Conservation (phyloP, 2,113 vertebrate genomes). For the Neodon shergylaensis region DNA sequence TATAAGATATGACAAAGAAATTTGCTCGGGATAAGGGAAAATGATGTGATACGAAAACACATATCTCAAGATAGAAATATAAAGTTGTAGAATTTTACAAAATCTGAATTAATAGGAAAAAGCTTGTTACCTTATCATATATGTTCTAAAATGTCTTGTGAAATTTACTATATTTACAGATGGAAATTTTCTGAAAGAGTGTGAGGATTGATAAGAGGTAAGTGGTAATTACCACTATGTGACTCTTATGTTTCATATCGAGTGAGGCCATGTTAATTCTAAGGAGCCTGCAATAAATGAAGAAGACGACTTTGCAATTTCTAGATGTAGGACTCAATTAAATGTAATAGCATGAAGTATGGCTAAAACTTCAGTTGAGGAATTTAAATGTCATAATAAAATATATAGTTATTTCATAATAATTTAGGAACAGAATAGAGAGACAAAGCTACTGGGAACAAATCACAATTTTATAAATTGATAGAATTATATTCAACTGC, state of each 20-base stretch:
- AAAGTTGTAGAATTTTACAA: neutral
- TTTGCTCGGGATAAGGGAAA: neutral
- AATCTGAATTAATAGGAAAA: neutral
- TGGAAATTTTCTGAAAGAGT: neutral
- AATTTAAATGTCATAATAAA: neutral
- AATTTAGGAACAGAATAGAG: neutral
- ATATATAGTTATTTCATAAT: neutral
- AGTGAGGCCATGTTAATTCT: neutral
- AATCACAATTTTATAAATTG: neutral
- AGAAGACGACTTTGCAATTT: neutral
- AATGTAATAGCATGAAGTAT: neutral
- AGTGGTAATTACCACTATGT: neutral
- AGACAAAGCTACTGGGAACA: neutral
- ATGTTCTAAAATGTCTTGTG: neutral
- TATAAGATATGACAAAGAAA: neutral
- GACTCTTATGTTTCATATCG: neutral
- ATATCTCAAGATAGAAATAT: neutral
- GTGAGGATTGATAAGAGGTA: neutral
- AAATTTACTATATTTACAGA: neutral
- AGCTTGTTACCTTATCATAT: neutral
- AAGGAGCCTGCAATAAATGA: neutral
- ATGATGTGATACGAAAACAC: neutral
- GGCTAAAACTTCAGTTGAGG: neutral
- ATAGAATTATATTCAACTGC: neutral
- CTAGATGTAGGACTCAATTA: neutral